Percentiles rank a stretch among this genome's conserved stretches.
Conservation (phyloP, 1,140 invertebrate genomes). For the Carposina sasakii region DNA sequence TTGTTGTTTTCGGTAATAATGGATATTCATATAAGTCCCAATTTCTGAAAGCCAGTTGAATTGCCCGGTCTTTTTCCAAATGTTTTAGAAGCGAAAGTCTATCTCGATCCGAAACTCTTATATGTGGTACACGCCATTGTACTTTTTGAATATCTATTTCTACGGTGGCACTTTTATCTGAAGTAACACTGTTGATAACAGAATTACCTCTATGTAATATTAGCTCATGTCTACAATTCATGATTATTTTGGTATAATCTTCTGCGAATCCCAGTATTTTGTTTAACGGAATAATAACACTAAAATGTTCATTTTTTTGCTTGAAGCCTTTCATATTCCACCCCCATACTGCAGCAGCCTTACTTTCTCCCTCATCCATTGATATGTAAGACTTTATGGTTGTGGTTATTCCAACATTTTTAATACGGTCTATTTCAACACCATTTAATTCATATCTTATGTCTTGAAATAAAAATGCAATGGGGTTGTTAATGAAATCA, state of each 20-base stretch:
- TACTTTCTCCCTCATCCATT: constrained; percentile 15
- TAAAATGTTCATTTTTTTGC: constrained; percentile 31
- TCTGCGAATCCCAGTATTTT: constrained; percentile 59
- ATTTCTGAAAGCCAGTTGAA: constrained; percentile 36
- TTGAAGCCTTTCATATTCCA: constrained; percentile 14
- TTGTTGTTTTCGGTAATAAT: constrained; percentile 26
- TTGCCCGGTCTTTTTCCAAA: constrained; percentile 25
- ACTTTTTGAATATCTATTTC: constrained; percentile 14
- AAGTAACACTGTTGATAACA: constrained; percentile 24
- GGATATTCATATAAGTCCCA: constrained; percentile 56
- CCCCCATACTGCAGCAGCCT: constrained; percentile 14
- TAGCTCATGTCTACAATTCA: constrained; percentile 63
- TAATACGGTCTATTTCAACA: constrained; percentile 54
- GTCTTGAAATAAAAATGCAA: constrained; percentile 58
- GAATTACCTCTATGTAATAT: constrained; percentile 46
- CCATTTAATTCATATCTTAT: constrained; percentile 64
- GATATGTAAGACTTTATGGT: constrained; percentile 46
- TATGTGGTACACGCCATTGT: constrained; percentile 25
- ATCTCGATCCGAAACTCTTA: constrained; percentile 23
- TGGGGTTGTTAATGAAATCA: constrained; percentile 43
- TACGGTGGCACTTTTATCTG: constrained; percentile 1
- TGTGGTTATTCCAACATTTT: constrained; percentile 49
- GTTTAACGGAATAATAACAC: constrained; percentile 49
- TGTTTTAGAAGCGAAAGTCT: constrained; percentile 22
- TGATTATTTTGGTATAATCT: constrained; percentile 62